Evolutionary conservation across 1,140 invertebrate species (phyloP), one percentile per base, ranked within the genome.

Genomic region (Eciton burchellii): DNA sequence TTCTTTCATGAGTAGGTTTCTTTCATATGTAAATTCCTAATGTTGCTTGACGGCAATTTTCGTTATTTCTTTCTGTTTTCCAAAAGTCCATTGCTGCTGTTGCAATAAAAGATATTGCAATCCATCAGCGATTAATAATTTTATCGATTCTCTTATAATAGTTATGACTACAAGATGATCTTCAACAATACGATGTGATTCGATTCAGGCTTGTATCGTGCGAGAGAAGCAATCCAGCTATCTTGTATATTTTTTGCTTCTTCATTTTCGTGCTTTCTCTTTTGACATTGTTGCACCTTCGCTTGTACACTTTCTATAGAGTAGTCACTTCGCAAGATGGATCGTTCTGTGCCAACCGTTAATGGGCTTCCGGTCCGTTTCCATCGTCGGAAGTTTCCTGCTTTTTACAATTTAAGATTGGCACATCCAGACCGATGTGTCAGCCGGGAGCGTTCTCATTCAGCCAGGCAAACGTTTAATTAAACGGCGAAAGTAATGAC

Each of bases 301-400:
- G 9, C 16, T 84, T 62, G 45, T 12, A 29, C 12, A 63, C 60
- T 56, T 84, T 85, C 81, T 56, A 68, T 82, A 60, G 76, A 24
- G 52, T 56, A 77, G 65, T 86, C 83, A 79, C 84, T 87, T 79
- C 59, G 8, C 49, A 82, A 84, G 81, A 86, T 86, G 62, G 82
- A 88, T 86, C 72, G 66, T 45, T 76, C 47, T 26, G 24, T 66
- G 52, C 59, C 65, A 60, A 68, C 79, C 60, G 82, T 84, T 88
- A 88, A 88, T 86, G 82, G 84, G 45, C 65, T 84, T 84, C 84
- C 82, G 56, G 68, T 81, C 73, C 72, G 77, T 74, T 88, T 81
- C 72, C 54, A 59, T 49, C 62, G 70, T 68, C 66, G 56, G 52
- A 83, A 83, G 81, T 66, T 77, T 85, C 66, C 57, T 63, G 57